phyloP scores from a whole-genome alignment of 1,140 invertebrate species.

The Drosophila quadrilineata region DNA sequence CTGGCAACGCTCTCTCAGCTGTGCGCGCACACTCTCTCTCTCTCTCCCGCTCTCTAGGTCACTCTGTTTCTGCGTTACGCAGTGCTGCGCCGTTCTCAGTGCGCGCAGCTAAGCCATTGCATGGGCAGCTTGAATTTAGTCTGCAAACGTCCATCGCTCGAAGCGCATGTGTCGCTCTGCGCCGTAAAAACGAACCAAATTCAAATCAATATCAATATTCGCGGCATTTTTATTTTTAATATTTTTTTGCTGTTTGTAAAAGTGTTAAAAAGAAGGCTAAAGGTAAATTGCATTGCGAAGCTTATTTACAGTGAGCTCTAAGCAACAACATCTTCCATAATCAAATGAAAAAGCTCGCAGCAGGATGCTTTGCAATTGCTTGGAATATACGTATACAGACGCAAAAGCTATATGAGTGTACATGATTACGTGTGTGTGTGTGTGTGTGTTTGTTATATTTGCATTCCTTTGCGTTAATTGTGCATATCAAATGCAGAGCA shows the following conservation, averaged over 20 bases:
- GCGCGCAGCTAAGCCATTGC: conserved; percentile 15
- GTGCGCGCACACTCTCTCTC: background rate
- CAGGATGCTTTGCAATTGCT: background rate
- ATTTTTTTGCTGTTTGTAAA: background rate
- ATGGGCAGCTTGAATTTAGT: background rate
- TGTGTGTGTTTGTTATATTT: background rate
- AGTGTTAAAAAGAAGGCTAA: too few relatives aligned
- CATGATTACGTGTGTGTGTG: too few relatives aligned
- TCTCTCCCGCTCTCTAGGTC: background rate
- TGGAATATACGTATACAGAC: too few relatives aligned
- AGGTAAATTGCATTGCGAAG: too few relatives aligned
- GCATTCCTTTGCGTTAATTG: conserved; percentile 9
- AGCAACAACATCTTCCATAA: too few relatives aligned
- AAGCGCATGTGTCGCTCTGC: conserved; percentile 4
- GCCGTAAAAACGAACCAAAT: background rate
- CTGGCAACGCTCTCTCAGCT: background rate
- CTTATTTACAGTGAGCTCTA: too few relatives aligned
- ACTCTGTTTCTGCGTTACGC: conserved; percentile 27
- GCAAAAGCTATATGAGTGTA: too few relatives aligned
- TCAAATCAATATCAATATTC: background rate
- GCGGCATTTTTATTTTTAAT: background rate
- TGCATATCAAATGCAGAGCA: conserved; percentile 21
- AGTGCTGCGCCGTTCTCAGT: conserved; percentile 19
- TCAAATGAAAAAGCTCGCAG: conserved; percentile 1
- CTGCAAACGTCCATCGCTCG: conserved; percentile 5